A percentile compares a stretch with the other conserved stretches of the same genome.
Evolutionary conservation across 2,797 vertebrate genomes (phyloP).

Genomic region (Bufotes viridis): DNA sequence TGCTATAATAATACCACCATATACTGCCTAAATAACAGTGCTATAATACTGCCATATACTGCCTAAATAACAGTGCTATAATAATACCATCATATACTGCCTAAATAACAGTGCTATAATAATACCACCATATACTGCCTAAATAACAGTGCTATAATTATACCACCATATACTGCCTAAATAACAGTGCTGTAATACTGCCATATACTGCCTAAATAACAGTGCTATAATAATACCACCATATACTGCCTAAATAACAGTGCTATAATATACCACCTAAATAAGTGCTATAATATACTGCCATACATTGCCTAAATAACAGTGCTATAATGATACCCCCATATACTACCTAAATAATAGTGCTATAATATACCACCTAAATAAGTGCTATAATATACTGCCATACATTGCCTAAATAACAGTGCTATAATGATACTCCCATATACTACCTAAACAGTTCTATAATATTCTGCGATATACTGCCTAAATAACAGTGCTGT

Average conservation of each 20-base stretch:
- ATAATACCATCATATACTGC: not conserved
- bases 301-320: not conserved
- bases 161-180: too few relatives aligned
- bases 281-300: not conserved
- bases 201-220: too few relatives aligned
- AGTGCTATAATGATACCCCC: too few relatives aligned
- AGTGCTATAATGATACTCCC: not conserved
- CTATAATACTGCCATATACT: not conserved
- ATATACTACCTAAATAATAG: too few relatives aligned
- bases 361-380: not conserved
- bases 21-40: not conserved
- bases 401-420: not conserved
- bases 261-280: not conserved
- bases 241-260: not conserved
- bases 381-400: not conserved
- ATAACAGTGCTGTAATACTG: too few relatives aligned
- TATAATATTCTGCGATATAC: not conserved
- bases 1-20: not conserved
- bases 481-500: not conserved
- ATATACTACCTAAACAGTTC: not conserved
- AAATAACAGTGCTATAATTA: not conserved
- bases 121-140: too few relatives aligned
- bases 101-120: not conserved
- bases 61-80: not conserved
- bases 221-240: too few relatives aligned